phyloP scores from a whole-genome alignment of 2,113 vertebrate species.

The Heloderma charlesbogerti region DNA sequence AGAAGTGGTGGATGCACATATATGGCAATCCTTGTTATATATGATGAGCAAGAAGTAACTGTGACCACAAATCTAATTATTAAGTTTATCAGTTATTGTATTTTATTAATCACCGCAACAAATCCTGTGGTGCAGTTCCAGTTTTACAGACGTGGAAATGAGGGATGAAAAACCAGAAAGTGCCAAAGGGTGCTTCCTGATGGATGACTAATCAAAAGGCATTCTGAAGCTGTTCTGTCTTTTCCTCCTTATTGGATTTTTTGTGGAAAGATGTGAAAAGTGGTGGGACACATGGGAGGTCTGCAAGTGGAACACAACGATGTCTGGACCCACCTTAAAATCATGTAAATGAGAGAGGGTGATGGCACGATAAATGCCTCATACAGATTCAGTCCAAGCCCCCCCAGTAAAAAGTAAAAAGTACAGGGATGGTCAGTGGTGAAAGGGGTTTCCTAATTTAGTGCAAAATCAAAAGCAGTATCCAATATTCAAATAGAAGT shows the following conservation, averaged over 20 bases:
- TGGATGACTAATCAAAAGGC: background rate
- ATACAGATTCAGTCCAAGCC: background rate
- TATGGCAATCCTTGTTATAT: background rate
- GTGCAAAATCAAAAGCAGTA: background rate
- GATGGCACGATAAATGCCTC: no score
- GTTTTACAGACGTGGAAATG: background rate
- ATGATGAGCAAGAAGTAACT: conserved; percentile 18
- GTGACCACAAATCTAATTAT: conserved; percentile 29
- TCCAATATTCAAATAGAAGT: conserved; percentile 60
- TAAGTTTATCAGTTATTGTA: background rate
- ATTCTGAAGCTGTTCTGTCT: background rate
- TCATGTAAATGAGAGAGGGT: no score
- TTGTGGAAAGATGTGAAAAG: background rate
- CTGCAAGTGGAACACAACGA: background rate
- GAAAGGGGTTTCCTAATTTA: background rate
- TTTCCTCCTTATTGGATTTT: background rate
- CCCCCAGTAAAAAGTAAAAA: background rate
- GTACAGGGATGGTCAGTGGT: fast-evolving
- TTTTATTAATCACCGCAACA: background rate
- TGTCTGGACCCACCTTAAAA: background rate
- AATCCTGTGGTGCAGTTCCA: background rate
- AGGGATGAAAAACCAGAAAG: background rate
- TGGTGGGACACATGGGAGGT: background rate
- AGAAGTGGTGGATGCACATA: background rate
- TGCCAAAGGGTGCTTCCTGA: background rate